Percentiles rank a stretch among this genome's conserved stretches.
These are phyloP conservation scores for Petrosia ficiformis DNA, from an alignment of 37 sponge, comb jelly and placozoan genomes.

Conservation along the genomic window DNA sequence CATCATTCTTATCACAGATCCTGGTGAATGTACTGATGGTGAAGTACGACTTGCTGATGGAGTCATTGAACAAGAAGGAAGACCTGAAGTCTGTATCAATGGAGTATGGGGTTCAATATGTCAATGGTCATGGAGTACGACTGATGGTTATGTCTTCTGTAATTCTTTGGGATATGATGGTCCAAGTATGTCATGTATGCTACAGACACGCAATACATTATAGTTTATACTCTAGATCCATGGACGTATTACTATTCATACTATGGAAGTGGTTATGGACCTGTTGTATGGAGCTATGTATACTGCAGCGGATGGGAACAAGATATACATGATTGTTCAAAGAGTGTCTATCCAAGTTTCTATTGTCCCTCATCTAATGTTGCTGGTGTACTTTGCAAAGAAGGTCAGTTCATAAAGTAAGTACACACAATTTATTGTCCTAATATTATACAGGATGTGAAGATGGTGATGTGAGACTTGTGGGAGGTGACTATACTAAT, in stretches of 20 bases:
- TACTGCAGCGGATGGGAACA: background rate
- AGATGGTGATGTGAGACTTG: constrained; percentile 28
- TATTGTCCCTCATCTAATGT: background rate
- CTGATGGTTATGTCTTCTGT: constrained; percentile 9
- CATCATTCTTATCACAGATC: background rate
- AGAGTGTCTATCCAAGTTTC: background rate
- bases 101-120: constrained; percentile 4
- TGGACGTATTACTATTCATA: background rate
- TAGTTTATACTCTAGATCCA: background rate
- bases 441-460: constrained; percentile 2
- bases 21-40: constrained; percentile 11
- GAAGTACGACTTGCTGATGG: background rate
- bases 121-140: background rate
- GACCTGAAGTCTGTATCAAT: constrained; percentile 2
- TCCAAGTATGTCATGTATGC: background rate
- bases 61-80: background rate
- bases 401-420: background rate
- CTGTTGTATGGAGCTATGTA: background rate
- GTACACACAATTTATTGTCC: background rate
- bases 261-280: background rate
- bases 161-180: background rate
- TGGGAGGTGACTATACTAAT: background rate
- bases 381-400: background rate
- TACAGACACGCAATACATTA: background rate
- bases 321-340: background rate